phyloP scores from a whole-genome alignment of 2,797 vertebrate species.

The Pachyuromys duprasi region DNA sequence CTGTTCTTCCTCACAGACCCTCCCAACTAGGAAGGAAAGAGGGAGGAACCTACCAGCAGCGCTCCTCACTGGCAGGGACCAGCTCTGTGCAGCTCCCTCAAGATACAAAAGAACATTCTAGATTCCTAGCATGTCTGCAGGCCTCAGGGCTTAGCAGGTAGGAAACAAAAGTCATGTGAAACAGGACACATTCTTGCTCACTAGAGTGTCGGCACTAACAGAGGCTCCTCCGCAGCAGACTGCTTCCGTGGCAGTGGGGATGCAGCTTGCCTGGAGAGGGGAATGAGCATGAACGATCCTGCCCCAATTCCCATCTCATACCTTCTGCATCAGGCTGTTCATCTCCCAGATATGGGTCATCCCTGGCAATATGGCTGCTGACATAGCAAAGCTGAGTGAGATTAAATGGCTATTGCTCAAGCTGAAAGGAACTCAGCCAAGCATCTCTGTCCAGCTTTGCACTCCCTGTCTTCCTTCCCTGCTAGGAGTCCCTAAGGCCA shows the following conservation, averaged over 20 bases:
- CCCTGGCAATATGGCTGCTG: not conserved
- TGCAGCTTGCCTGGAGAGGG: not conserved
- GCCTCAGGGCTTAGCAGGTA: not conserved
- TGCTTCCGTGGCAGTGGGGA: not conserved
- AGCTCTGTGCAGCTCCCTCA: too few species aligned
- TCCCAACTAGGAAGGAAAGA: not conserved
- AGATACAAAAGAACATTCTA: not conserved
- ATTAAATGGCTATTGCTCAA: not conserved
- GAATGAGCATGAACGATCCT: too few species aligned
- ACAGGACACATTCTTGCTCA: not conserved
- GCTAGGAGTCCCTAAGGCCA: not conserved
- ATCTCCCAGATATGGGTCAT: not conserved
- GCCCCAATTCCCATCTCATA: not conserved
- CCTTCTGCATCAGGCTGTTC: too few species aligned
- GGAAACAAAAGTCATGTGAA: not conserved
- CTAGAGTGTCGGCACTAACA: not conserved
- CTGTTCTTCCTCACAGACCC: not conserved
- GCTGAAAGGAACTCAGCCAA: not conserved
- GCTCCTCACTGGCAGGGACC: not conserved
- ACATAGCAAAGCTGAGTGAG: not conserved
- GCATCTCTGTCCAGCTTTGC: not conserved
- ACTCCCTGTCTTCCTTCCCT: not conserved
- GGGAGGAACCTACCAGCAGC: too few species aligned
- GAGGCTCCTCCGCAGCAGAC: too few species aligned
- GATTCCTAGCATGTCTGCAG: not conserved